Evolutionary conservation across 1,140 invertebrate species (phyloP), one percentile per base, ranked within the genome.

Genomic region (Ectropis grisescens): DNA sequence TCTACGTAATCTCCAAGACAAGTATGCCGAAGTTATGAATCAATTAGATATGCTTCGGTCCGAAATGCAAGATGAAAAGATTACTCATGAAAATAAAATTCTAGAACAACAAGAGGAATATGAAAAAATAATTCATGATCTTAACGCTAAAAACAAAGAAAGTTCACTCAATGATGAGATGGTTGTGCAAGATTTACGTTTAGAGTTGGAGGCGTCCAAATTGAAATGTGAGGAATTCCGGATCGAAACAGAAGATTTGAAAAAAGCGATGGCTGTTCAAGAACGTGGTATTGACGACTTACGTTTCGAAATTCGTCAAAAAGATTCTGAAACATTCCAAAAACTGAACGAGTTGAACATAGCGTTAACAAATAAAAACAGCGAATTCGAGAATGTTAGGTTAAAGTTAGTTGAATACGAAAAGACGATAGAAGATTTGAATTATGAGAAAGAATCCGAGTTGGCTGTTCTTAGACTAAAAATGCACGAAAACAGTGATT

Each of bases 401-500:
- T 61, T 68, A 36, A 66, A 82, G 24, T 48, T 84, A 29, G 25
- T 78, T 29, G 69, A 82, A 30, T 70, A 70, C 44, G 80, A 83
- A 62, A 75, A 68, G 44, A 81, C 68, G 54, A 33, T 84, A n/a
- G 70, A 78, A 37, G 76, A 82, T 38, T 48, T 79, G 14, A 64
- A 52, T 13, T 82, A 74, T 40, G 83, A 85, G 65, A 84, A 82
- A 50, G 84, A 85, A 50, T 75, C 72, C 0, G 80, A 85, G 52
- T 52, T 84, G 29, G 75, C 74, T 11, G 49, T 67, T 23, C 42
- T 82, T 25, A 52, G 78, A 41, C 52, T 83, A 30, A 82, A 82
- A 60, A 68, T 82, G 50, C 74, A 84, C 28, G 70, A 78, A 29
- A 65, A 66, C 23, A 40, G 39, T 13, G 66, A 66, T 15, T 44